Evolutionary conservation across 2,888 invertebrate genomes (phyloP), one percentile per base, ranked within the genome.

Genomic region (Lagria hirta): DNA sequence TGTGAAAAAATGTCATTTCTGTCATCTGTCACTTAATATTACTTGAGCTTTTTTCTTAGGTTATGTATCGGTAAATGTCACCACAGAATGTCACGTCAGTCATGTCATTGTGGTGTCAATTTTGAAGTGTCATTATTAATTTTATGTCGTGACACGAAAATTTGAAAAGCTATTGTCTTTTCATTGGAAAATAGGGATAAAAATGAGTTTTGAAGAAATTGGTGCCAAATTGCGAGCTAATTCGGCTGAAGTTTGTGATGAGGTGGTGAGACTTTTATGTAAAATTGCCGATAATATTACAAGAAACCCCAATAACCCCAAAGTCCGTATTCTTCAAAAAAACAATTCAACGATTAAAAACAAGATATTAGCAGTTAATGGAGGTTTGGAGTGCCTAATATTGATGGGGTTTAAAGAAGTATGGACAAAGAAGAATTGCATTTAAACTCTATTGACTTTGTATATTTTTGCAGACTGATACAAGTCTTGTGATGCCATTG

Each of bases 361-460:
- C 13, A 64, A 66, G 43, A 56, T 69, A 44, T 34, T 68, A 8
- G 35, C 49, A 13, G 46, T 58, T 7, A 41, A 51, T 6, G 68
- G 67, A 21, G 68, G 63, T 16, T 26, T 36, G 15, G 62, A 64
- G 10, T 65, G 64, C 51, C 54, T 69, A 21, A 55, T 51, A 50
- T 16, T 57, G 13, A 65, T 68, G 64, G 69, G 68, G 4, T 69
- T 69, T 55, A 17, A 55, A 51, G 68, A 69, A 52, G 69, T 69
- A 55, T 23, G 43, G 24, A 14, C 15, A n/a, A n/a, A n/a, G n/a
- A n/a, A n/a, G n/a, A n/a, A n/a, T n/a, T n/a, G n/a, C n/a, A n/a
- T n/a, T n/a, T n/a, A n/a, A n/a, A n/a, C n/a, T n/a, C n/a, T n/a
- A n/a, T n/a, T n/a, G n/a, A n/a, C n/a, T n/a, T n/a, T n/a, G n/a